phyloP scores from a whole-genome alignment of 2,888 invertebrate species.

The Eupeodes latifasciatus region DNA sequence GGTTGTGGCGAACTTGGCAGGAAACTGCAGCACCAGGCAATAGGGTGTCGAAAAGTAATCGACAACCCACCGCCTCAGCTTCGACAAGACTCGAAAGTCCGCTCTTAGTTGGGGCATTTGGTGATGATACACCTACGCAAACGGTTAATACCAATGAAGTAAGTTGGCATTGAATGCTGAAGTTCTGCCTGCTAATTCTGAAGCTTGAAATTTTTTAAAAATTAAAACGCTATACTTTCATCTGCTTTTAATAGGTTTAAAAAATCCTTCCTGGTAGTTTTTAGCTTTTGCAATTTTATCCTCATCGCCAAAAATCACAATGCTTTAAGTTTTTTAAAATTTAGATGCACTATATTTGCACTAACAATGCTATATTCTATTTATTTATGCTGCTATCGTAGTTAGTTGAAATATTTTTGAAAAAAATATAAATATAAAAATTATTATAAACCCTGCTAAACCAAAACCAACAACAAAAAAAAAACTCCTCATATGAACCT shows the following conservation, averaged over 20 bases:
- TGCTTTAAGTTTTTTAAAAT: conserved; percentile 49
- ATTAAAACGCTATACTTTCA: conserved; percentile 50
- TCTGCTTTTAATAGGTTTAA: conserved; percentile 11
- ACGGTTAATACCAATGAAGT: conserved; percentile 46
- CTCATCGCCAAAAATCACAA: conserved; percentile 23
- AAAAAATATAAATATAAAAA: background rate
- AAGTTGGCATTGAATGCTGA: conserved; percentile 62
- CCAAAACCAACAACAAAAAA: conserved; percentile 57
- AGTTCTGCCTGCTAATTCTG: conserved; percentile 28
- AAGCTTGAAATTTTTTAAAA: conserved; percentile 11
- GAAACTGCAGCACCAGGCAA: conserved; percentile 85
- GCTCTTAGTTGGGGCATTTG: conserved; percentile 62
- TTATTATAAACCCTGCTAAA: conserved; percentile 42
- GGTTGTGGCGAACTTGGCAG: conserved; percentile 87
- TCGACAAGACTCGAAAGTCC: conserved; percentile 80
- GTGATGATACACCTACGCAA: conserved; percentile 11
- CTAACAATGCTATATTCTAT: conserved; percentile 50
- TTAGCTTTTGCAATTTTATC: conserved; percentile 52
- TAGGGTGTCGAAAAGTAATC: conserved; percentile 78
- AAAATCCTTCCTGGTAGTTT: conserved; percentile 59
- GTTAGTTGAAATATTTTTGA: conserved; percentile 6
- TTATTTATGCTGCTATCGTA: conserved; percentile 34
- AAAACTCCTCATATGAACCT: conserved; percentile 71
- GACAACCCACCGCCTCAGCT: conserved; percentile 61
- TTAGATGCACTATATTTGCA: conserved; percentile 60